Evolutionary conservation across 2,888 invertebrate species (phyloP), one percentile per base, ranked within the genome.

Genomic region (Ormyrus labotus): DNA sequence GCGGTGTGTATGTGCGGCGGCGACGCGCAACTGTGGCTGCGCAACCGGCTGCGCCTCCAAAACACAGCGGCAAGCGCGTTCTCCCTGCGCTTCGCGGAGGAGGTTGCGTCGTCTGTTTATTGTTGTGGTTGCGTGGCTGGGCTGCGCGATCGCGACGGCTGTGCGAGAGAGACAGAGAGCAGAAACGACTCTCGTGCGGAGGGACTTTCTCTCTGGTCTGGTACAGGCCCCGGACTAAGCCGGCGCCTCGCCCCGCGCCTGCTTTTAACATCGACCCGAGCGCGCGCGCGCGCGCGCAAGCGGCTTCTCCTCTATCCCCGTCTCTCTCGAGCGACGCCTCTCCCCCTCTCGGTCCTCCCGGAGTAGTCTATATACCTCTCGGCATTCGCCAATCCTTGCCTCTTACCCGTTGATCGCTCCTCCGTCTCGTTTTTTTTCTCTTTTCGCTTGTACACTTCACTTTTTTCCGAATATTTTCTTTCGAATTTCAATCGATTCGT

Each of bases 251-350:
- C 82, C 84, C 83, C 81, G 85, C 85, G 83, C 78, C 86, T 85
- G 86, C 87, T 88, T 87, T 87, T 87, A 88, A 86, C 87, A 88
- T 88, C 88, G 88, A 88, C 85, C 88, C 84, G 86, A 83, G 83
- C 84, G 76, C 82, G 80, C 80, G 70, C 80, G 70, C 80, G 71
- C 78, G 82, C 85, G 19, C 19, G 19, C 19, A 19, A 19, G 19
- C 19, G 19, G 19, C 19, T 19, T 84, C 82, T 80, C 82, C 19
- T 10, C 8, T 13, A 19, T 19, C 47, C 51, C 45, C 13, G 64
- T 65, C 50, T 58, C 53, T 71, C 34, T 57, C 60, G 19, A n/a
- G 73, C 51, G n/a, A 47, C n/a, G 48, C 63, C 57, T 48, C 71
- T 55, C 65, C 10, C 8, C 53, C 51, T 72, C 60, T 71, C 60